Base-by-base conservation (phyloP, 2,888 invertebrate genomes). In the Tiphia femorata region DNA sequence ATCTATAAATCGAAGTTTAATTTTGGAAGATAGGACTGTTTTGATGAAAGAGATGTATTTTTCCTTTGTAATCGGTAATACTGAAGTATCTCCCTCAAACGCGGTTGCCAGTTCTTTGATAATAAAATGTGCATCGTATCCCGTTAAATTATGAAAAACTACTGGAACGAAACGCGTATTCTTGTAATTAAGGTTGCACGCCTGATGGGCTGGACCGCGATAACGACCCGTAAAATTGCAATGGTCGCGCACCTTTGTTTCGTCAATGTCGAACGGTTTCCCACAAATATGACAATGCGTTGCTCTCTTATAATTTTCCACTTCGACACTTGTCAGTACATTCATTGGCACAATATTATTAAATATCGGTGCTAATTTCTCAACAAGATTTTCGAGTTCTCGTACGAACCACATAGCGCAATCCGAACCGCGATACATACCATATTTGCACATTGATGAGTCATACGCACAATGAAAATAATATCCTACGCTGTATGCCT, bases 11-110 rank as follows among this genome's bases (percentile, higher is more conserved):
- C 63, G 19, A 1, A 54, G 48, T 19, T 52, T 29, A 1, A 61
- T 49, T 2, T 35, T 40, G 8, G 43, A 52, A 12, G 33, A 17
- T 8, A 33, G 29, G 1, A 56, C 49, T 19, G 16, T 8, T 42
- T 58, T 53, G 7, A 44, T 53, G 14, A 58, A 54, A 0, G 60
- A 58, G 19, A 76, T 75, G 42, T 75, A 81, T 55, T 69, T 69
- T 59, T 83, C 79, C 44, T 76, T 77, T 46, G 72, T 78, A 19
- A 69, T 38, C 0, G 80, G 67, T 23, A 81, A 62, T 2, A 80
- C 30, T 7, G 38, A 56, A 2, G 77, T 55, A 7, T 37, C 10
- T 7, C 72, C 70, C 5, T 54, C 50, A 49, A 60, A 51, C 27
- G 5, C 12, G 5, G 8, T 23, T 5, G 46, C 33, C 5, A n/a